These are phyloP conservation scores for Monopis laevigella DNA, from an alignment of 2,888 invertebrate genomes.

Conservation along the genomic window DNA sequence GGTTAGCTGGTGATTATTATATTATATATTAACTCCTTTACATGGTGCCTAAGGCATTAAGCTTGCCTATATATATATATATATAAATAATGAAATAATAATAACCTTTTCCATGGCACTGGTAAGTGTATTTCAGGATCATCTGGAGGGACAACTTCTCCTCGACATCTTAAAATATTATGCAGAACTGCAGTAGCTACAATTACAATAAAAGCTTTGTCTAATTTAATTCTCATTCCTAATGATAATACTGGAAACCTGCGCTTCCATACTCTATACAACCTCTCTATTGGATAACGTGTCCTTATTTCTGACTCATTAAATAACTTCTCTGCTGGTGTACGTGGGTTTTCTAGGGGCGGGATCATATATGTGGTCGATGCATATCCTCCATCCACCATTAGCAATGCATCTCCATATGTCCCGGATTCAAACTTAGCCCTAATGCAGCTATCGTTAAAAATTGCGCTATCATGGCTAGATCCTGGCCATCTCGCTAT, in stretches of 20 bases:
- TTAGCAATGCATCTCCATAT: slow-evolving; percentile 14
- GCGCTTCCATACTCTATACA: slow-evolving; percentile 23
- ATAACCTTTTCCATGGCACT: no score
- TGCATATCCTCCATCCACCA: slow-evolving; percentile 18
- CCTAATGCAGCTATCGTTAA: slow-evolving; percentile 19
- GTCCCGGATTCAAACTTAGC: slow-evolving; percentile 14
- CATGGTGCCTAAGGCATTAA: no score
- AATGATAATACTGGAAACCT: slow-evolving; percentile 21
- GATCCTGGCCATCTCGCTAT: slow-evolving; percentile 27
- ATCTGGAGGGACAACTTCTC: not conserved
- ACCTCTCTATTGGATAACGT: slow-evolving; percentile 18
- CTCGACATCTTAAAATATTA: not conserved
- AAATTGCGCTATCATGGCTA: slow-evolving; percentile 25
- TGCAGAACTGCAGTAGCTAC: slow-evolving; percentile 6
- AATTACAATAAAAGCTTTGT: slow-evolving; percentile 3
- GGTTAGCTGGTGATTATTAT: no score
- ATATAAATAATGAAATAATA: no score
- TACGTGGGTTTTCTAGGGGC: slow-evolving; percentile 12
- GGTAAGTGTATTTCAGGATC: no score
- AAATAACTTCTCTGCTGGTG: slow-evolving; percentile 12
- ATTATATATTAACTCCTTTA: no score
- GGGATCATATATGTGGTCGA: slow-evolving; percentile 16
- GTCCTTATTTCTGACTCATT: slow-evolving; percentile 15
- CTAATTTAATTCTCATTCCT: slow-evolving; percentile 11
- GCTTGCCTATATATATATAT: no score